Evolutionary conservation across 2,888 invertebrate species (phyloP).

Genomic region (Pollenia angustigena): DNA sequence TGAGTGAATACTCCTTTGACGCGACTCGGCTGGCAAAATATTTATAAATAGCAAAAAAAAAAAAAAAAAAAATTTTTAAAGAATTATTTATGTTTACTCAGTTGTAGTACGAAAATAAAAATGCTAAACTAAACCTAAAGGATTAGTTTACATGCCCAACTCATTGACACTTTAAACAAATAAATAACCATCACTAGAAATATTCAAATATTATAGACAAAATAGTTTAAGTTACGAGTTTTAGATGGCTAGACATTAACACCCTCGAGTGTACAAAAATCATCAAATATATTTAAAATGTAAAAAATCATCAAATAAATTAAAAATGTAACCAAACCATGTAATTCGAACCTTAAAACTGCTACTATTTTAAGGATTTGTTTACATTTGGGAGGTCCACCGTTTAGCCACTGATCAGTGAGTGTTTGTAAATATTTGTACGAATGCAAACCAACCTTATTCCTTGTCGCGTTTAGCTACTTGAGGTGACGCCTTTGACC

Average conservation of each 20-base stretch:
- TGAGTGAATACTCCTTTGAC: neutral
- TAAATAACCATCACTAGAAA: constrained; percentile 35
- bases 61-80: constrained; percentile 8
- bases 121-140: constrained; percentile 19
- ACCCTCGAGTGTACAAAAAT: neutral
- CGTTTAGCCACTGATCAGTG: constrained; percentile 55
- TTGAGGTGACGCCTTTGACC: constrained; percentile 68
- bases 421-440: constrained; percentile 8
- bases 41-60: constrained; percentile 17
- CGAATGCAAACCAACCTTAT: too few relatives aligned
- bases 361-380: constrained; percentile 60
- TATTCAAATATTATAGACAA: neutral
- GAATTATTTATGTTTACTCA: constrained; percentile 64
- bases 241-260: constrained; percentile 40
- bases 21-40: constrained; percentile 6
- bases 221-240: constrained; percentile 4
- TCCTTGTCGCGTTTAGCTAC: constrained; percentile 39
- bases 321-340: neutral
- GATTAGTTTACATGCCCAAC: constrained; percentile 60
- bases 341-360: constrained; percentile 59
- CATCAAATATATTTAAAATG: neutral
- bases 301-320: neutral
- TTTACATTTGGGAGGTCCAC: constrained; percentile 71
- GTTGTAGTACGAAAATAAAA: constrained; percentile 43
- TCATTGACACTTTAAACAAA: constrained; percentile 69